A percentile compares a stretch with the other conserved stretches of the same genome.
These are phyloP conservation scores for Nanorana parkeri DNA, from an alignment of 2,113 vertebrate species.

Conservation along the genomic window DNA sequence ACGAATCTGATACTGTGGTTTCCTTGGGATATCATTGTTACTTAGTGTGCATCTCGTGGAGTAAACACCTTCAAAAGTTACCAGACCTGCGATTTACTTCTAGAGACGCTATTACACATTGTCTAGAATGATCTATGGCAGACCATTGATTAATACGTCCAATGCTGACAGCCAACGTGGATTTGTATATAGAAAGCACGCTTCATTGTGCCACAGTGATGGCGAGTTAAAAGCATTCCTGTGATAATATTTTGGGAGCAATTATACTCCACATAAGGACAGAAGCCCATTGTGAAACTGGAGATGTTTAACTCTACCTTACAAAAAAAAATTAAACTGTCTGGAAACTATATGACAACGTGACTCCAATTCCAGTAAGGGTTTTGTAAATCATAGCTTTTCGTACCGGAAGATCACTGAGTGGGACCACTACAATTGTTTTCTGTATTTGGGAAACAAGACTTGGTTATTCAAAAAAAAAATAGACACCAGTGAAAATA, in stretches of 20 bases:
- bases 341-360: constrained; percentile 50
- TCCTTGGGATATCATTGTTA: too few relatives aligned
- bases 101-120: constrained; percentile 14
- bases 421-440: constrained; percentile 28
- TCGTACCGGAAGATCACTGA: constrained; percentile 40
- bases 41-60: neutral
- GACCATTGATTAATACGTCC: constrained; percentile 8
- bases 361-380: constrained; percentile 55
- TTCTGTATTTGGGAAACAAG: constrained; percentile 49
- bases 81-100: neutral
- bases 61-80: constrained; percentile 1
- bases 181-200: constrained; percentile 27
- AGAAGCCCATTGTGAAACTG: constrained; percentile 20
- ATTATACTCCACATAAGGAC: constrained; percentile 11
- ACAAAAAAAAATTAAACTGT: neutral
- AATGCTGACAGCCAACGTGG: neutral
- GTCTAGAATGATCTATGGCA: constrained; percentile 3
- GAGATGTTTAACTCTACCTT: constrained; percentile 22
- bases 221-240: constrained; percentile 48
- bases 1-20: too few relatives aligned
- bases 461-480: neutral
- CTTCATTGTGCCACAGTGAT: neutral
- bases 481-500: neutral
- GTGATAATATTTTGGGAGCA: constrained; percentile 29
- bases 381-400: constrained; percentile 42